Conservation (phyloP, 1,140 invertebrate genomes). For the Conus betulinus region DNA sequence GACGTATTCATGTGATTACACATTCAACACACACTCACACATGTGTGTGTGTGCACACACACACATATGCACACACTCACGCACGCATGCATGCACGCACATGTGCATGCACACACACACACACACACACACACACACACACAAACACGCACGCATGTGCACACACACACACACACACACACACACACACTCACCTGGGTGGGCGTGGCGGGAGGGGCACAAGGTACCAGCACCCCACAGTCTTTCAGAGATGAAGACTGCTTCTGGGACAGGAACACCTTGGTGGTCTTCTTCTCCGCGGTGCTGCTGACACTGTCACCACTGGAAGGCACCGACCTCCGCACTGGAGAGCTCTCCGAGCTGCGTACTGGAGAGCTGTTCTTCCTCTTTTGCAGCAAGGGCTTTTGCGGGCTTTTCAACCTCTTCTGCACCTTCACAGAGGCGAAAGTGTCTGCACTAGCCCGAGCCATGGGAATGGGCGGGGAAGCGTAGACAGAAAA, state of each 20-base stretch:
- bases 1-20: too few species aligned
- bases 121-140: neutral
- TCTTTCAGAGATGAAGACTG: conserved; percentile 64
- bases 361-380: neutral
- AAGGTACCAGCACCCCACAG: conserved; percentile 62
- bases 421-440: neutral
- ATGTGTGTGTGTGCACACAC: too few species aligned
- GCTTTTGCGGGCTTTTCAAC: neutral
- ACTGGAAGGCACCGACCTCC: neutral
- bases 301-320: neutral
- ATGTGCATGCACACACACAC: neutral
- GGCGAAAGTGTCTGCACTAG: neutral
- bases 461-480: neutral
- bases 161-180: conserved; percentile 44
- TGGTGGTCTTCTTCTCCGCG: conserved; percentile 51
- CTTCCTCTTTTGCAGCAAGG: neutral
- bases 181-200: conserved; percentile 56
- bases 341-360: neutral
- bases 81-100: too few species aligned
- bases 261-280: conserved; percentile 67
- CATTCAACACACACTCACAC: too few species aligned
- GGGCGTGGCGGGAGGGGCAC: conserved; percentile 72
- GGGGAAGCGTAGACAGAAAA: neutral
- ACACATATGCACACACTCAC: too few species aligned
- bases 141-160: too few species aligned